A percentile compares a stretch with the other conserved stretches of the same genome.
Evolutionary conservation across 2,113 vertebrate species (phyloP).

Genomic region (Lophochroa leadbeateri): DNA sequence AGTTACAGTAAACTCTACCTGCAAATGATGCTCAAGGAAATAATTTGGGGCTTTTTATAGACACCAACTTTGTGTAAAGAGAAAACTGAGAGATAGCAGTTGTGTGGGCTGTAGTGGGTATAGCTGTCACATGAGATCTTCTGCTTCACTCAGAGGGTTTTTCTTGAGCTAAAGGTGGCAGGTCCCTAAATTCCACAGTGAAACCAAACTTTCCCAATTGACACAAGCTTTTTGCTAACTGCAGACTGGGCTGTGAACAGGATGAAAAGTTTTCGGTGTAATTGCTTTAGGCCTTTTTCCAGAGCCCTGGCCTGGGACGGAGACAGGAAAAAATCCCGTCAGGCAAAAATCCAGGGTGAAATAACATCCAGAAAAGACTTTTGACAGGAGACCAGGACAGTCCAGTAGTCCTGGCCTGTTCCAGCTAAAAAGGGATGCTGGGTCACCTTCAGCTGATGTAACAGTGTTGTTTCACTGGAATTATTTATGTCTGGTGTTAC

Average conservation of each 20-base stretch:
- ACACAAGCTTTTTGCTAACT: not conserved
- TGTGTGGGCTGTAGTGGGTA: not conserved
- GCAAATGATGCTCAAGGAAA: not conserved
- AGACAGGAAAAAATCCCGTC: constrained; percentile 6
- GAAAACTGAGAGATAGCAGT: not conserved
- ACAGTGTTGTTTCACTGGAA: no score
- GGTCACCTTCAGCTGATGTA: no score
- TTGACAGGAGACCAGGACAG: no score
- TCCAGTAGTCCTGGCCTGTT: no score
- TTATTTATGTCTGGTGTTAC: no score
- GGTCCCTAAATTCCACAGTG: not conserved
- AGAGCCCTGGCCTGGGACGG: not conserved
- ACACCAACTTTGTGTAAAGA: not conserved
- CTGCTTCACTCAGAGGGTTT: not conserved
- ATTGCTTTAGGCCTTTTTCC: not conserved
- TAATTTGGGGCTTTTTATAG: not conserved
- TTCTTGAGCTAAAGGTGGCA: not conserved
- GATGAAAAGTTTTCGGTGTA: not conserved
- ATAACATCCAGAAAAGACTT: no score
- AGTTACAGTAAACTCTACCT: not conserved
- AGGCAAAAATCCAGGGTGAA: no score
- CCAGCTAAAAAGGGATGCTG: no score
- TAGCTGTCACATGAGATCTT: not conserved
- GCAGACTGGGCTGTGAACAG: not conserved
- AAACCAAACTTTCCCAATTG: not conserved